These are phyloP conservation scores for Collichthys lucidus DNA, from an alignment of 2,113 vertebrate species.

Conservation along the genomic window DNA sequence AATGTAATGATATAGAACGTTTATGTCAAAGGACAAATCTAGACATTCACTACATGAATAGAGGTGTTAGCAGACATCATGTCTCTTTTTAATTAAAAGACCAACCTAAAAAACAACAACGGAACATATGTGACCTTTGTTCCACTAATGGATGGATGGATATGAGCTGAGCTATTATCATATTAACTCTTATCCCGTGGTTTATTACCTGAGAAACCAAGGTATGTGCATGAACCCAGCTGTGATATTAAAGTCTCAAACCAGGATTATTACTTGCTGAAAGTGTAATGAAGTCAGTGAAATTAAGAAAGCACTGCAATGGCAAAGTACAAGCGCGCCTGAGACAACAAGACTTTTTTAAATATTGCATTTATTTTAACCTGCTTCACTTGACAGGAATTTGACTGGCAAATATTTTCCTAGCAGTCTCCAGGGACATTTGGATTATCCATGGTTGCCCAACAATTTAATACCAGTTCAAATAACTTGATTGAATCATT, in stretches of 20 bases:
- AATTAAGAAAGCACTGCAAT: neutral
- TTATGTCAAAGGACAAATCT: conserved; percentile 2
- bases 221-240: conserved; percentile 25
- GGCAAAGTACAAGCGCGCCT: neutral
- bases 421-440: neutral
- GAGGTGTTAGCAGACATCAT: neutral
- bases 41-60: neutral
- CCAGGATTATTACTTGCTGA: conserved; percentile 28
- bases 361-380: neutral
- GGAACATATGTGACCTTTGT: conserved; percentile 36
- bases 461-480: neutral
- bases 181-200: conserved; percentile 38
- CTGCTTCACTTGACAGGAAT: neutral
- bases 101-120: conserved; percentile 18
- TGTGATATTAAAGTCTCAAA: conserved; percentile 50
- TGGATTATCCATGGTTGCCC: neutral
- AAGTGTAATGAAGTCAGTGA: conserved; percentile 31
- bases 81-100: conserved; percentile 22
- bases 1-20: conserved; percentile 7
- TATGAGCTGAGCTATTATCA: conserved; percentile 50
- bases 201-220: conserved; percentile 38
- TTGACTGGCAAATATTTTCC: conserved; percentile 1
- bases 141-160: conserved; percentile 33
- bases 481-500: neutral
- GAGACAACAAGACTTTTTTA: neutral